Percentiles rank a stretch among this genome's conserved stretches.
Evolutionary conservation across 2,797 vertebrate species (phyloP).

Genomic region (Scleropages formosus): DNA sequence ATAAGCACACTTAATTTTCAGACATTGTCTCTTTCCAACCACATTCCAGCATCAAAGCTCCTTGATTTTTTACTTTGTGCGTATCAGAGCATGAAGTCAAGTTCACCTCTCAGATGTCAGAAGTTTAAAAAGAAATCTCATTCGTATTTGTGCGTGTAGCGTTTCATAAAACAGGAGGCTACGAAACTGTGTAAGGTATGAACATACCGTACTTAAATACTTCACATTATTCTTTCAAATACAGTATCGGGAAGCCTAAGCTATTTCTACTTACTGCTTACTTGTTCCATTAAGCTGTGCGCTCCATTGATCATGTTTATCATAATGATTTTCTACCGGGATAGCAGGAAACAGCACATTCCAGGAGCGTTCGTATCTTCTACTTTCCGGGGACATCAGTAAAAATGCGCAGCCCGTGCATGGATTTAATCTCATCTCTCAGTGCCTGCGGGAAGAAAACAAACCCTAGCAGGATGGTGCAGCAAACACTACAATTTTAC

Average conservation of each 20-base stretch:
- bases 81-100: conserved; percentile 45
- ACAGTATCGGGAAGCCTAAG: background rate
- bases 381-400: conserved; percentile 70
- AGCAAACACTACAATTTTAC: background rate
- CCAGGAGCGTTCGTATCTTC: conserved; percentile 27
- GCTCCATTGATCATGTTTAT: background rate
- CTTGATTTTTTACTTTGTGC: conserved; percentile 53
- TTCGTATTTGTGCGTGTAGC: conserved; percentile 7
- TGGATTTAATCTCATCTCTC: conserved; percentile 75
- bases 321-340: background rate
- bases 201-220: background rate
- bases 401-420: conserved; percentile 79
- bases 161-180: background rate
- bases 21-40: too few relatives aligned
- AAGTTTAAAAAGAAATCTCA: conserved; percentile 19
- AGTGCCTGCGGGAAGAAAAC: conserved; percentile 64
- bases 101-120: conserved; percentile 18
- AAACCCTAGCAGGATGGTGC: conserved; percentile 11
- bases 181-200: background rate
- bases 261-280: background rate
- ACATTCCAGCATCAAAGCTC: too few relatives aligned
- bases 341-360: background rate
- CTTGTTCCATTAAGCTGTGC: too few relatives aligned
- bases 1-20: too few relatives aligned
- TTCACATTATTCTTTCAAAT: background rate